These are phyloP conservation scores for Oscarella lobularis DNA, from an alignment of 37 sponge, comb jelly and placozoan genomes.

Conservation along the genomic window DNA sequence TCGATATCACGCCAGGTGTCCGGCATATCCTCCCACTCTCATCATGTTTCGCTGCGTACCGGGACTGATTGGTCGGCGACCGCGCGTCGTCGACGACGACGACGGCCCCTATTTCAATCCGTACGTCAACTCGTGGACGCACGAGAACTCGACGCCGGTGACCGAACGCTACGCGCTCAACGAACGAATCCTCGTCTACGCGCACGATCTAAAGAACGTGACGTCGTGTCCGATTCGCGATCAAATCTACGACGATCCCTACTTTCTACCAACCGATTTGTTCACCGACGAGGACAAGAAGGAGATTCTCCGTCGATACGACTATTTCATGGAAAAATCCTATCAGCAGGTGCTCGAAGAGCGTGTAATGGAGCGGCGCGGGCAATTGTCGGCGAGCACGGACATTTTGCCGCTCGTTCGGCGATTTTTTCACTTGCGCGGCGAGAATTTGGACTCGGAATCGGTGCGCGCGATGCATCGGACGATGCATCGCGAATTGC, in stretches of 20 bases:
- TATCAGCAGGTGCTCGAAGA: neutral
- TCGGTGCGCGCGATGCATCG: neutral
- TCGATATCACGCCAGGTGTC: too few relatives aligned
- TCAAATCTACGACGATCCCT: neutral
- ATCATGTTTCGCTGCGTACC: neutral
- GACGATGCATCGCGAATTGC: neutral
- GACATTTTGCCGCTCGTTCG: neutral
- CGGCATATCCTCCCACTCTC: too few relatives aligned
- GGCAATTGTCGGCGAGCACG: neutral
- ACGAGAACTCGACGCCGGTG: neutral
- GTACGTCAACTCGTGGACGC: conserved; percentile 2
- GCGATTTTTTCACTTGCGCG: neutral
- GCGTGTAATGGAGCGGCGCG: neutral
- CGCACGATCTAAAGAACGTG: neutral
- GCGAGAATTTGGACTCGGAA: neutral
- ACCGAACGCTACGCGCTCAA: neutral
- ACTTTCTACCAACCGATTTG: neutral
- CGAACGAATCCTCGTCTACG: neutral
- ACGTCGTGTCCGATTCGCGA: neutral
- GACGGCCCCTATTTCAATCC: conserved; percentile 1
- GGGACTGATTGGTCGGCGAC: too few relatives aligned
- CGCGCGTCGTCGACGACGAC: neutral
- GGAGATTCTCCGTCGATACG: neutral
- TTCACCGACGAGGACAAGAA: conserved; percentile 2
- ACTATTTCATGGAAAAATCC: neutral